phyloP scores from a whole-genome alignment of 2,797 vertebrate genomes.

The Tapirus indicus region DNA sequence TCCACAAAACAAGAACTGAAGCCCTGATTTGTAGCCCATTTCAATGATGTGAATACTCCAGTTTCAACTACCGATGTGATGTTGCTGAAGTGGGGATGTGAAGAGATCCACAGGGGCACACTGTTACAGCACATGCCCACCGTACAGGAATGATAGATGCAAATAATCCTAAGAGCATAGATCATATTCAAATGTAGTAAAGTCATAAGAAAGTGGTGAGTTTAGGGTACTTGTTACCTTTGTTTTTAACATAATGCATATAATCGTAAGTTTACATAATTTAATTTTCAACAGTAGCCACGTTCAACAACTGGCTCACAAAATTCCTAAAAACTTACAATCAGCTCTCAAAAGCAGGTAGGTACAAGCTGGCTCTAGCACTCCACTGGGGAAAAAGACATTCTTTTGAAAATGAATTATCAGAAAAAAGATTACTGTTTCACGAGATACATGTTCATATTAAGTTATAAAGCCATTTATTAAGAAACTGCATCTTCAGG shows the following conservation, averaged over 20 bases:
- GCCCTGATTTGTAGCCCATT: background rate
- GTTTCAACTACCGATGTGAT: background rate
- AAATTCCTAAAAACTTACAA: background rate
- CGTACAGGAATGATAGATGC: rapidly evolving
- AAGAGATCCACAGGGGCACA: background rate
- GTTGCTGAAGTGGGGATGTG: background rate
- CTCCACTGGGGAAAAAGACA: background rate
- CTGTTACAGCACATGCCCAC: rapidly evolving
- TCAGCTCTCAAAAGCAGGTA: background rate
- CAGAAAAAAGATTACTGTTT: background rate
- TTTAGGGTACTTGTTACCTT: background rate
- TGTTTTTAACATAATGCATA: background rate
- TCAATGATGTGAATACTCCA: background rate
- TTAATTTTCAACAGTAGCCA: background rate
- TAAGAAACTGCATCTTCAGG: slow-evolving; percentile 32
- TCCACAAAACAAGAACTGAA: background rate
- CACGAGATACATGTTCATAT: background rate
- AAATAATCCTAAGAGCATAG: background rate
- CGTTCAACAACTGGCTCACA: background rate
- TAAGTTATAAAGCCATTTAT: slow-evolving; percentile 24
- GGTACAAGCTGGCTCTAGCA: background rate
- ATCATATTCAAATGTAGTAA: background rate
- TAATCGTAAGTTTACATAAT: background rate
- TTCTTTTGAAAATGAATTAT: background rate
- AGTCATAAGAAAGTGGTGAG: background rate